phyloP scores from a whole-genome alignment of 2,888 invertebrate genomes.

The Drosophila kanekoi region DNA sequence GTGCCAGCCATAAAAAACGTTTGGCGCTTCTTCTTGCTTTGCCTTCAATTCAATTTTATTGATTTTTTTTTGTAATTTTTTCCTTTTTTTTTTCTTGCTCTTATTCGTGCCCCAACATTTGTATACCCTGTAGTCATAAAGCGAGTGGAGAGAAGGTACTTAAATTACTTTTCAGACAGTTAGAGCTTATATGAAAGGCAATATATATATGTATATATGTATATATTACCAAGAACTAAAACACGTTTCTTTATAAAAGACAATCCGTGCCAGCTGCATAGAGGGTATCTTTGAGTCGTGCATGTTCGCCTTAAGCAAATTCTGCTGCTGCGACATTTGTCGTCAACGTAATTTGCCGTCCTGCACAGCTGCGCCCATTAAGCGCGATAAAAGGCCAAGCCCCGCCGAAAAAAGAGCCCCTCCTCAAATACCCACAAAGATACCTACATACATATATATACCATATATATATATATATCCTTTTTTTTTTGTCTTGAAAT shows the following conservation, averaged over 20 bases:
- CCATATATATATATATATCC: no score
- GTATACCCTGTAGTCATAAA: slow-evolving; percentile 31
- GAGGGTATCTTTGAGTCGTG: slow-evolving; percentile 2
- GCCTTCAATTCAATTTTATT: slow-evolving; percentile 77
- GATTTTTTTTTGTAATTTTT: slow-evolving; percentile 73
- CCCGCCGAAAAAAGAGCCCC: neutral
- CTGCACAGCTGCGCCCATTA: slow-evolving; percentile 58
- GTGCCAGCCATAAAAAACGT: slow-evolving; percentile 69
- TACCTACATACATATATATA: no score
- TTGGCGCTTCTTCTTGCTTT: slow-evolving; percentile 39
- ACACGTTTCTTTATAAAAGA: no score
- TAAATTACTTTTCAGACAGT: no score
- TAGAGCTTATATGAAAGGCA: no score
- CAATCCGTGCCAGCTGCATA: no score
- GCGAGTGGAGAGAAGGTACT: neutral
- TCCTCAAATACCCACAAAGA: slow-evolving; percentile 10
- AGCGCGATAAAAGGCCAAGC: slow-evolving; percentile 37
- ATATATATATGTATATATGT: no score
- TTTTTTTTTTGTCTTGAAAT: slow-evolving; percentile 4
- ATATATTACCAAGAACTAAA: no score
- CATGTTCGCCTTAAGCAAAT: neutral
- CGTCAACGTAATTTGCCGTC: slow-evolving; percentile 68
- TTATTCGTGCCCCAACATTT: slow-evolving; percentile 26
- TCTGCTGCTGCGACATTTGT: slow-evolving; percentile 57
- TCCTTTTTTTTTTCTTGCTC: slow-evolving; percentile 31